A percentile compares a stretch with the other conserved stretches of the same genome.
phyloP scores from a whole-genome alignment of 2,113 vertebrate species.

The Alexandromys fortis region DNA sequence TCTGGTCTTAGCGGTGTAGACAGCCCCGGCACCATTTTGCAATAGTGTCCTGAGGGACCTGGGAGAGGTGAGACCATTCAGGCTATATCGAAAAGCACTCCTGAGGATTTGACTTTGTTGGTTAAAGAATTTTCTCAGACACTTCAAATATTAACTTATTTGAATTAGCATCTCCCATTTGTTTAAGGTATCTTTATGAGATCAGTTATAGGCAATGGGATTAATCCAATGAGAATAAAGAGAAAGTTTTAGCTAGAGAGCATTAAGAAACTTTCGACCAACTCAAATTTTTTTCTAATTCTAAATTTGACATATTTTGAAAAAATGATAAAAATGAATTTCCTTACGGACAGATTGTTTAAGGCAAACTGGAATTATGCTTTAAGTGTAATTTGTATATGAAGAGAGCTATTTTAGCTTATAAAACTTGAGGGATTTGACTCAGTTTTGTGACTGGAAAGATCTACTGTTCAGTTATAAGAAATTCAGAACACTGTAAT shows the following conservation, averaged over 20 bases:
- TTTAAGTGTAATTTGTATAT: not conserved
- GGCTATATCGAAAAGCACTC: not conserved
- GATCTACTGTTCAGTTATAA: not conserved
- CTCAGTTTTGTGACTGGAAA: not conserved
- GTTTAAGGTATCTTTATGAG: not conserved
- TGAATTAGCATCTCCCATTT: not conserved
- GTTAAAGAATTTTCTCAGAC: not conserved
- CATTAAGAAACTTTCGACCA: not conserved
- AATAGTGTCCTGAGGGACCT: rapidly evolving
- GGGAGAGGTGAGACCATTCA: not conserved
- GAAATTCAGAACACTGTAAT: not conserved
- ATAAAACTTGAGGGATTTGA: slow-evolving; percentile 41
- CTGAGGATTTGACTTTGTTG: not conserved
- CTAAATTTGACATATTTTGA: slow-evolving; percentile 22
- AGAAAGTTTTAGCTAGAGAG: not conserved
- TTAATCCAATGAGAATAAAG: not conserved
- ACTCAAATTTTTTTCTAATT: slow-evolving; percentile 6
- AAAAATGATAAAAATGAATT: slow-evolving; percentile 1
- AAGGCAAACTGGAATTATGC: slow-evolving; percentile 28
- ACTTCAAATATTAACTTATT: not conserved
- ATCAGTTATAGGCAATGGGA: not conserved
- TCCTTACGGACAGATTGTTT: not conserved
- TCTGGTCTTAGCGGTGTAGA: not conserved
- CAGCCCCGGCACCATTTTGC: not conserved
- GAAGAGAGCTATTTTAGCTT: not conserved